phyloP scores from a whole-genome alignment of 2,888 invertebrate genomes.

The Andricus curvator region DNA sequence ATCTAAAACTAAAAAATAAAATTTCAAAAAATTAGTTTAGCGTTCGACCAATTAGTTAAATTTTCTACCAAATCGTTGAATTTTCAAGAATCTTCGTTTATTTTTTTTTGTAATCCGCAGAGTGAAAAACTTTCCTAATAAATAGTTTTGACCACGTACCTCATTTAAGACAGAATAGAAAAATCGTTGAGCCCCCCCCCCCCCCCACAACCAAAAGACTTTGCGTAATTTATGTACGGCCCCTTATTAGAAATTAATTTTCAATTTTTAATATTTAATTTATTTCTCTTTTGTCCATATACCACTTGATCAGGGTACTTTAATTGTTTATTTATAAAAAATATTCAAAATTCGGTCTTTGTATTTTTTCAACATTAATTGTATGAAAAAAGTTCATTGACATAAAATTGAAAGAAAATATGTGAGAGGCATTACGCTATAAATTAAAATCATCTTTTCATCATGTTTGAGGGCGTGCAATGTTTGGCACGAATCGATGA shows the following conservation, averaged over 20 bases:
- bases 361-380: neutral
- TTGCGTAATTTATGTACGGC: too few species aligned
- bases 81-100: too few species aligned
- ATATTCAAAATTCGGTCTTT: neutral
- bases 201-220: fast-evolving
- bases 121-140: too few species aligned
- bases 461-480: neutral
- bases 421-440: neutral
- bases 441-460: neutral
- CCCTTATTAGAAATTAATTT: neutral
- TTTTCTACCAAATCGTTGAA: too few species aligned
- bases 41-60: too few species aligned
- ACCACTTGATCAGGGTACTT: neutral
- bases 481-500: neutral
- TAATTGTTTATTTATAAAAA: neutral
- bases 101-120: too few species aligned
- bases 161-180: too few species aligned
- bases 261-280: neutral
- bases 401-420: neutral
- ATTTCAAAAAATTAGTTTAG: too few species aligned
- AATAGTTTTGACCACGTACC: too few species aligned
- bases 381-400: neutral
- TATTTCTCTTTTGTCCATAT: neutral
- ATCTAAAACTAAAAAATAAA: too few species aligned
- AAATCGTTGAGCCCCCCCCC: too few species aligned